phyloP scores from a whole-genome alignment of 1,140 invertebrate species.

The Drosophila ananassae region DNA sequence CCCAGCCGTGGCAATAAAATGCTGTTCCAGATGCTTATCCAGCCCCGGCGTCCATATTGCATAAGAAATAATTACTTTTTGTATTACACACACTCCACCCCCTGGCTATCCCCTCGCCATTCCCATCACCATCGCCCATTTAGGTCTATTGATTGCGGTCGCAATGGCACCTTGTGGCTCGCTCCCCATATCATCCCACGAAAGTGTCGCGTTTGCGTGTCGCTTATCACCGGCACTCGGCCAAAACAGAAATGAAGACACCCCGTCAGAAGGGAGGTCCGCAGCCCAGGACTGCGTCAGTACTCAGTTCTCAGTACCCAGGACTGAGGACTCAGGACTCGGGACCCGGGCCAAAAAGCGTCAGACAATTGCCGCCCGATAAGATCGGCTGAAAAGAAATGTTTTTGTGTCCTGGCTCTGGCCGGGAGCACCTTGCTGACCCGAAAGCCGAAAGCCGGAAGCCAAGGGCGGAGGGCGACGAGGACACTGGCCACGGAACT shows the following conservation, averaged over 20 bases:
- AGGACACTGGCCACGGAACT: constrained; percentile 14
- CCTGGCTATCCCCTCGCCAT: neutral
- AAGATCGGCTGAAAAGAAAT: constrained; percentile 68
- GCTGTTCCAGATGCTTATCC: constrained; percentile 77
- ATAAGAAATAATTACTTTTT: constrained; percentile 82
- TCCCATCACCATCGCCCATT: constrained; percentile 9
- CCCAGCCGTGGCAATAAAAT: constrained; percentile 63
- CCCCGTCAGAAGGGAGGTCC: constrained; percentile 32
- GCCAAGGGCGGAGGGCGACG: too few relatives aligned
- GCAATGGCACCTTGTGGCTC: constrained; percentile 27
- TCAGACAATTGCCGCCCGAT: constrained; percentile 75
- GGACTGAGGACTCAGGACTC: neutral
- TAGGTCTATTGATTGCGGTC: constrained; percentile 74
- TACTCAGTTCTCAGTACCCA: too few relatives aligned
- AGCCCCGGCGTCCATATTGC: constrained; percentile 58
- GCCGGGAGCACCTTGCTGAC: constrained; percentile 18
- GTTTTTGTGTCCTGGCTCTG: constrained; percentile 51
- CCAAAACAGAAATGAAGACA: constrained; percentile 44
- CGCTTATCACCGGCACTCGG: constrained; percentile 59
- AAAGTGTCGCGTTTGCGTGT: constrained; percentile 63
- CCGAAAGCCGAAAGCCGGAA: constrained; percentile 5
- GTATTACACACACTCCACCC: constrained; percentile 75
- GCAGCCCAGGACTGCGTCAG: too few relatives aligned
- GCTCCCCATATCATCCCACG: constrained; percentile 14
- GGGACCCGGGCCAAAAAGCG: constrained; percentile 52